Conservation (phyloP, 2,797 vertebrate genomes). For the Acropternis orthonyx region DNA sequence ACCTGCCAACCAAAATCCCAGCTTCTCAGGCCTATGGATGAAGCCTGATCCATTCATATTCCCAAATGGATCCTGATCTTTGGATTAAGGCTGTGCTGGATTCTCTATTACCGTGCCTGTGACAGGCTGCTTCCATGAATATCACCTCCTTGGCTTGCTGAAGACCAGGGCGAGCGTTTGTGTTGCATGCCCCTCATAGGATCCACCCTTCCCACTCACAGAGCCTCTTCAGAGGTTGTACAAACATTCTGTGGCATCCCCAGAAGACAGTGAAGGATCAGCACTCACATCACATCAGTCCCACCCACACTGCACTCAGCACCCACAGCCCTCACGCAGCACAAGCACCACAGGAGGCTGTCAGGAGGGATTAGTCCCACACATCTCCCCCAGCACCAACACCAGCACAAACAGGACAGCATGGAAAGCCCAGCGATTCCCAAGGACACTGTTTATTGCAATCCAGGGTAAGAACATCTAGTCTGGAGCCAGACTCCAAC, state of each 20-base stretch:
- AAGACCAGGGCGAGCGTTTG: neutral
- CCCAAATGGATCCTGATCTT: neutral
- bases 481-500: neutral
- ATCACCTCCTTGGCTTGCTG: neutral
- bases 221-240: neutral
- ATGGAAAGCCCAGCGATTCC: neutral
- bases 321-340: rapidly evolving
- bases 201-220: neutral
- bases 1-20: neutral
- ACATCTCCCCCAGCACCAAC: rapidly evolving
- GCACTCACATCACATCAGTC: neutral
- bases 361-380: neutral
- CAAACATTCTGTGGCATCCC: neutral
- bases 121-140: neutral
- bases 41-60: neutral
- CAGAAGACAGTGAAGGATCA: neutral
- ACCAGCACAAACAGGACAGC: neutral
- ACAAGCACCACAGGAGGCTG: neutral
- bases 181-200: neutral
- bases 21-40: neutral
- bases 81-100: neutral
- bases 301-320: neutral
- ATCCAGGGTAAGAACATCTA: neutral
- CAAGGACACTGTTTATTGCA: neutral
- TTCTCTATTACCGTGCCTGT: neutral